Percentiles rank a stretch among this genome's conserved stretches.
Conservation (phyloP, 2,113 vertebrate species). For the Otus sunia region DNA sequence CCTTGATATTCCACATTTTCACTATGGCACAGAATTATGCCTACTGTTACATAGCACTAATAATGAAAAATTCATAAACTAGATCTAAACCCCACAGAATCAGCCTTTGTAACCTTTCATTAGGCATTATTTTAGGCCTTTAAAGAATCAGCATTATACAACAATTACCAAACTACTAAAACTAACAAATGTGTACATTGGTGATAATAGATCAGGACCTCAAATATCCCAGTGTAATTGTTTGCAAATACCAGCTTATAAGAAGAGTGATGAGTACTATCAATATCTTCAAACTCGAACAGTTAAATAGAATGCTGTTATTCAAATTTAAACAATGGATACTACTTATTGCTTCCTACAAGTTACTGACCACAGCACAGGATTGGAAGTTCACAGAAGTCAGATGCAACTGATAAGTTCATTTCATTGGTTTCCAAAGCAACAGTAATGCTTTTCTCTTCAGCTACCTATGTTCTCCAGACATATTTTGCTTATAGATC, state of each 20-base stretch:
- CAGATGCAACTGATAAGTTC: neutral
- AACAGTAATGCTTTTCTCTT: neutral
- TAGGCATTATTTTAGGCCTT: neutral
- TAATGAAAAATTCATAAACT: neutral
- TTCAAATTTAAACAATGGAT: neutral
- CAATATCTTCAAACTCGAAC: neutral
- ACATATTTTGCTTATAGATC: neutral
- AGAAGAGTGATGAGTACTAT: neutral
- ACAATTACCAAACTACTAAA: neutral
- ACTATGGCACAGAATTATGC: neutral
- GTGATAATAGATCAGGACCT: neutral
- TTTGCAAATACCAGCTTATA: neutral
- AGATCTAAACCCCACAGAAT: neutral
- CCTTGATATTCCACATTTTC: neutral
- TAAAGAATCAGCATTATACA: neutral
- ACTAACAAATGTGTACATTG: neutral
- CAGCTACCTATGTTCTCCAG: neutral
- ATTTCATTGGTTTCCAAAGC: neutral
- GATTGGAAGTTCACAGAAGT: neutral
- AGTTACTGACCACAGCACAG: neutral
- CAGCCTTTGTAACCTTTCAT: neutral
- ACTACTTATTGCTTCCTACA: neutral
- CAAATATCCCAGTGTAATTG: neutral
- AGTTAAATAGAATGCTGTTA: neutral
- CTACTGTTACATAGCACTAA: neutral